Evolutionary conservation across 2,113 vertebrate genomes (phyloP).

Genomic region (Agapornis roseicollis): DNA sequence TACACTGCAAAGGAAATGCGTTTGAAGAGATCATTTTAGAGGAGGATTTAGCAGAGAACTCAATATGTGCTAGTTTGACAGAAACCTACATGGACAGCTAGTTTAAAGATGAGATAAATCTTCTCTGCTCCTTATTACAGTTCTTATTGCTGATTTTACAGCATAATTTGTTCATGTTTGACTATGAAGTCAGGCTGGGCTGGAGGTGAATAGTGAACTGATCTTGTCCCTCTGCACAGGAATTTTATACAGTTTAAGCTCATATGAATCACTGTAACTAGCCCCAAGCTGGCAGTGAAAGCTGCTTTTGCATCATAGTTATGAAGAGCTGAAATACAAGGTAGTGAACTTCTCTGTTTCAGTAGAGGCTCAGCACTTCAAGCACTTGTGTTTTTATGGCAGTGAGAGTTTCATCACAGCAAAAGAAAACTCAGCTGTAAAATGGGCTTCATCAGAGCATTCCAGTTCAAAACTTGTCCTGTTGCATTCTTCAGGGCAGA

Average conservation of each 20-base stretch:
- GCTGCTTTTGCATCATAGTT: neutral
- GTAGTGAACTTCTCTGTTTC: neutral
- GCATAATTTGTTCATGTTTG: neutral
- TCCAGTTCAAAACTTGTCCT: neutral
- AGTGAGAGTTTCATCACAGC: neutral
- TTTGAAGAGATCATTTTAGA: neutral
- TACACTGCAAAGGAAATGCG: neutral
- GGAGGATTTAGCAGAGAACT: neutral
- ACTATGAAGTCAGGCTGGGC: slow-evolving; percentile 14
- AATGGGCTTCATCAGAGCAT: neutral
- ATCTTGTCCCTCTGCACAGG: neutral
- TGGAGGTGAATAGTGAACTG: neutral
- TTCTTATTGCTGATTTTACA: slow-evolving; percentile 10
- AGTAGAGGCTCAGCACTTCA: neutral
- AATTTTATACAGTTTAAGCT: neutral
- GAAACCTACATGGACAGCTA: neutral
- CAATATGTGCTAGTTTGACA: neutral
- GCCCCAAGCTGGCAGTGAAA: neutral
- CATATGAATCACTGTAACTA: neutral
- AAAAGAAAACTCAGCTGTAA: neutral
- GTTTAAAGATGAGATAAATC: slow-evolving; percentile 37
- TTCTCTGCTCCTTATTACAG: neutral
- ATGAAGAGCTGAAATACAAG: neutral
- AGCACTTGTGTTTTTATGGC: neutral
- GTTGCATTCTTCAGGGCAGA: neutral